Evolutionary conservation across 1,140 invertebrate genomes (phyloP).

Genomic region (Latrodectus geometricus): DNA sequence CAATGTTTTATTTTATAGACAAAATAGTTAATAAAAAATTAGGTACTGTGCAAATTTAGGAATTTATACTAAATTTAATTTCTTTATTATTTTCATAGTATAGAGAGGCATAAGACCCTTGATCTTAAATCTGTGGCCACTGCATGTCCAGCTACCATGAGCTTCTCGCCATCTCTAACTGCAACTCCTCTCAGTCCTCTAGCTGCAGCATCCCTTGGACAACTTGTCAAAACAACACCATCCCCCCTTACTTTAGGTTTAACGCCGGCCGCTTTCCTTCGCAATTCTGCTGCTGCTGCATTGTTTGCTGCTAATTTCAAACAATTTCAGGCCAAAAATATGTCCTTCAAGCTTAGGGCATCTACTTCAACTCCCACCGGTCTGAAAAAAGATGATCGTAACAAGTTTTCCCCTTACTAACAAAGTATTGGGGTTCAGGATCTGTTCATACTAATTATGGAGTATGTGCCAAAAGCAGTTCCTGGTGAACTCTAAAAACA

Average conservation of each 20-base stretch:
- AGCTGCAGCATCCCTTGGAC: constrained; percentile 22
- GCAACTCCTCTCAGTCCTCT: constrained; percentile 19
- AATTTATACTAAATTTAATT: not conserved
- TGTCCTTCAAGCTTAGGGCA: constrained; percentile 37
- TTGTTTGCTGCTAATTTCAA: constrained; percentile 53
- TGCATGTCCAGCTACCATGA: constrained; percentile 15
- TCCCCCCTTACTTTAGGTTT: constrained; percentile 30
- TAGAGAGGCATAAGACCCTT: constrained; percentile 45
- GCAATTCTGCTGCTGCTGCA: constrained; percentile 30
- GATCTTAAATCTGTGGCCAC: constrained; percentile 17
- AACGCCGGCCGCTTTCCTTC: constrained; percentile 24
- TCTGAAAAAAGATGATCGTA: constrained; percentile 39
- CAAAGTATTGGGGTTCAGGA: not conserved
- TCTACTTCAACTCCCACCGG: not conserved
- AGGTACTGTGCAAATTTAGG: not conserved
- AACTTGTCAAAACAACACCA: constrained; percentile 38
- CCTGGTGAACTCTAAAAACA: not conserved
- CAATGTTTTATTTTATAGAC: not conserved
- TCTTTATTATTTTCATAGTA: constrained; percentile 10
- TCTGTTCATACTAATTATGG: not conserved
- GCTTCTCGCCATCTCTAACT: constrained; percentile 13
- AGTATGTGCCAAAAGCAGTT: constrained; percentile 16
- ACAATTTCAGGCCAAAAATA: constrained; percentile 35
- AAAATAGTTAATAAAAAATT: not conserved
- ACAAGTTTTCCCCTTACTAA: constrained; percentile 41